phyloP scores from a whole-genome alignment of 2,113 vertebrate species.

The Todiramphus saurophagus region DNA sequence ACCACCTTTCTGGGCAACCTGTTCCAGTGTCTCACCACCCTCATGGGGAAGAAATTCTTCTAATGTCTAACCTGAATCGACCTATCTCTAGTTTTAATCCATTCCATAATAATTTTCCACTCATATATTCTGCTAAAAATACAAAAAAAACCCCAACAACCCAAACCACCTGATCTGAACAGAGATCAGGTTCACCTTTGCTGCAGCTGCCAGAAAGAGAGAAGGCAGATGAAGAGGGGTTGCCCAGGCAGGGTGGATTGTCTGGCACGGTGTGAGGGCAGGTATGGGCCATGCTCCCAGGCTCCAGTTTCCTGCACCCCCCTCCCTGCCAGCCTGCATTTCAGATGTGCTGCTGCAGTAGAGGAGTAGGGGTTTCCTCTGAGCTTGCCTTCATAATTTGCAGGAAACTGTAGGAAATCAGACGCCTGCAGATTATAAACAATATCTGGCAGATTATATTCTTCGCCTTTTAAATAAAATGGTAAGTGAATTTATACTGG shows the following conservation, averaged over 20 bases:
- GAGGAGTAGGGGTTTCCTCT: not conserved
- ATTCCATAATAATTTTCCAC: not conserved
- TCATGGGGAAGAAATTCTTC: too few relatives aligned
- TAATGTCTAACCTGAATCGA: too few relatives aligned
- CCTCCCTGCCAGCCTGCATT: not conserved
- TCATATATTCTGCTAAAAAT: not conserved
- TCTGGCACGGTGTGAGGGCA: not conserved
- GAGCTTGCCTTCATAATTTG: not conserved
- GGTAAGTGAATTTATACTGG: not conserved
- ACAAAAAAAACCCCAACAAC: not conserved
- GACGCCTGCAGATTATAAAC: not conserved
- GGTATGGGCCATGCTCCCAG: not conserved
- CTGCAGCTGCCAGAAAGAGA: not conserved
- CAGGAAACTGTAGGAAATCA: not conserved
- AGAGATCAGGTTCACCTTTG: not conserved
- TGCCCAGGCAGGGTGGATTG: not conserved
- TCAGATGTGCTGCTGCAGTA: rapidly evolving
- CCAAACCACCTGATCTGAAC: not conserved
- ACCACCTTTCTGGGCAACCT: too few relatives aligned
- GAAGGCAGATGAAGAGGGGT: not conserved
- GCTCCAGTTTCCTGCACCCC: not conserved
- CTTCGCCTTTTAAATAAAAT: not conserved
- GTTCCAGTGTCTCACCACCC: too few relatives aligned
- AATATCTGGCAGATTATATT: not conserved
- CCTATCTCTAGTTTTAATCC: too few relatives aligned